These are phyloP conservation scores for Cyphomyrmex costatus DNA, from an alignment of 1,140 invertebrate species.

Conservation along the genomic window DNA sequence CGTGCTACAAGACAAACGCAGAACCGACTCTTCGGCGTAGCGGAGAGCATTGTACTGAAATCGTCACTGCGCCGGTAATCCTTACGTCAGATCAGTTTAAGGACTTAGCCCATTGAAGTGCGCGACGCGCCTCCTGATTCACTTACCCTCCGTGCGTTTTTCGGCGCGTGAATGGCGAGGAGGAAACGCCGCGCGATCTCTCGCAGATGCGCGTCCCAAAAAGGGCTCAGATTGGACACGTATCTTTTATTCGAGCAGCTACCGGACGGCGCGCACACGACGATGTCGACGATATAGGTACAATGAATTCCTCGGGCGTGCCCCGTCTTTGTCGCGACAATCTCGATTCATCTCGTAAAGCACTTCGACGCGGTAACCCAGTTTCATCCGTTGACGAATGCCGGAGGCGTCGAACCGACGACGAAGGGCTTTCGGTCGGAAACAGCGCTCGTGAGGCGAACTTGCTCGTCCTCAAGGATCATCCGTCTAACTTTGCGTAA, in stretches of 20 bases:
- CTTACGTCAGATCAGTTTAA: constrained; percentile 64
- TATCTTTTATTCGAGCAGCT: constrained; percentile 64
- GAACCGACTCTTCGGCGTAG: neutral
- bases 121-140: constrained; percentile 54
- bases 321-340: constrained; percentile 53
- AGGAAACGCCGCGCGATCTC: constrained; percentile 41
- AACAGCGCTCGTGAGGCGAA: constrained; percentile 37
- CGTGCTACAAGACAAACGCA: constrained; percentile 41
- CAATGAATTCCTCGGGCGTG: neutral
- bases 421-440: constrained; percentile 42
- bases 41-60: constrained; percentile 43
- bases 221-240: constrained; percentile 67
- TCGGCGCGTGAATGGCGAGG: constrained; percentile 54
- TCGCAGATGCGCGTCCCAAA: constrained; percentile 71
- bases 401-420: constrained; percentile 43
- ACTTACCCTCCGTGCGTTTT: constrained; percentile 28
- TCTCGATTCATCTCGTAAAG: constrained; percentile 36
- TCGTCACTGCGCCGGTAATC: constrained; percentile 41
- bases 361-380: constrained; percentile 59
- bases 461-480: constrained; percentile 21
- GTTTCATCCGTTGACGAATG: constrained; percentile 52
- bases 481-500: constrained; percentile 40
- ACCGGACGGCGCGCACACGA: constrained; percentile 34
- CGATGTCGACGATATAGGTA: neutral
- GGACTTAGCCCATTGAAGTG: constrained; percentile 65